Percentiles rank a stretch among this genome's conserved stretches.
phyloP scores from a whole-genome alignment of 2,888 invertebrate genomes.

The Xestia rhomboidea region DNA sequence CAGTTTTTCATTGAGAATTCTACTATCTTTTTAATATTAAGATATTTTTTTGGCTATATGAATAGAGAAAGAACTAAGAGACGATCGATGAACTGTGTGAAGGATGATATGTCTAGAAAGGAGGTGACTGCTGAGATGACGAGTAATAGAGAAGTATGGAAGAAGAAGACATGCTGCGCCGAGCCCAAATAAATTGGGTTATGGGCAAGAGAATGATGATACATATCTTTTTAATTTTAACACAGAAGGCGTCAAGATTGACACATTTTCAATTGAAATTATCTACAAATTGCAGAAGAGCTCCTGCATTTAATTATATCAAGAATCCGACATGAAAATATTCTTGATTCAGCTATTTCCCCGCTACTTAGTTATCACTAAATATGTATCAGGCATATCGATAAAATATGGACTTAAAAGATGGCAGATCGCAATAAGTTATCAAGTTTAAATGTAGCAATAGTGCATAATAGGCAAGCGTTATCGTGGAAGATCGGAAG shows the following conservation, averaged over 20 bases:
- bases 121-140: too few species aligned
- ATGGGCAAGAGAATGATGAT: too few species aligned
- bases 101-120: too few species aligned
- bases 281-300: neutral
- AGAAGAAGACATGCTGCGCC: too few species aligned
- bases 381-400: slow-evolving; percentile 39
- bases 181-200: too few species aligned
- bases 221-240: neutral
- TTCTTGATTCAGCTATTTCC: slow-evolving; percentile 9
- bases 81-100: too few species aligned
- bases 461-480: slow-evolving; percentile 24
- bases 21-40: neutral
- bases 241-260: neutral
- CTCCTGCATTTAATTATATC: neutral
- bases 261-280: neutral
- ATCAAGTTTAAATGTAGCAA: slow-evolving; percentile 48
- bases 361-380: slow-evolving; percentile 1
- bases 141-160: too few species aligned
- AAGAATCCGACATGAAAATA: slow-evolving; percentile 9
- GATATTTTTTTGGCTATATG: too few species aligned
- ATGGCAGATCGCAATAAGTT: slow-evolving; percentile 45
- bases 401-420: slow-evolving; percentile 38
- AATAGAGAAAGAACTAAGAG: too few species aligned
- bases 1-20: neutral
- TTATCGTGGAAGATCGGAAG: slow-evolving; percentile 20